Evolutionary conservation across 2,888 invertebrate species (phyloP).

Genomic region (Lomographa bimaculata): DNA sequence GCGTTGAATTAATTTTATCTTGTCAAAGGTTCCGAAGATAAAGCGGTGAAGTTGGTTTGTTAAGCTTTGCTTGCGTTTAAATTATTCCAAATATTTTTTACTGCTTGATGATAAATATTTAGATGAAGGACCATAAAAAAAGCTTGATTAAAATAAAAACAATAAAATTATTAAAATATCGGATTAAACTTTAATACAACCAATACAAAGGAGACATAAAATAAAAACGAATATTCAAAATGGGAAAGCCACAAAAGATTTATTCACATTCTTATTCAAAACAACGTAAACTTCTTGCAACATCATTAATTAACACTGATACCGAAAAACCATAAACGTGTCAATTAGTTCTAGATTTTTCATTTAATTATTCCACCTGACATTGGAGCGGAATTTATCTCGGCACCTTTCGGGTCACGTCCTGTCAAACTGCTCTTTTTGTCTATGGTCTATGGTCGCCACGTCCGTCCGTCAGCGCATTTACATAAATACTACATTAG

Average conservation of each 20-base stretch:
- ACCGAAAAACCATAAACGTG: constrained; percentile 21
- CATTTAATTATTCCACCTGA: constrained; percentile 15
- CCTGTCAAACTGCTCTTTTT: constrained; percentile 60
- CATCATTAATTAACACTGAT: constrained; percentile 15
- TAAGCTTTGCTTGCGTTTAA: no score
- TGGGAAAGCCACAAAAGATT: neutral
- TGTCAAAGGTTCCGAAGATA: no score
- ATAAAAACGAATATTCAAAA: no score
- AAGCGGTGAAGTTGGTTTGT: no score
- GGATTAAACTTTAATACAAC: no score
- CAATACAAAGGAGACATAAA: no score
- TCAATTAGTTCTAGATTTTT: constrained; percentile 21
- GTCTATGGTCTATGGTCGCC: constrained; percentile 54
- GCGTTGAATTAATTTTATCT: no score
- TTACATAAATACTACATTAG: constrained; percentile 81
- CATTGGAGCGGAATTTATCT: constrained; percentile 30
- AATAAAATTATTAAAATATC: no score
- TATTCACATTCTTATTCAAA: constrained; percentile 1
- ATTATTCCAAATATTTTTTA: no score
- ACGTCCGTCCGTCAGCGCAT: constrained; percentile 56
- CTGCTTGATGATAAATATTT: no score
- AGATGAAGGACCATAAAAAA: no score
- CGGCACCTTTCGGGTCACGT: constrained; percentile 49
- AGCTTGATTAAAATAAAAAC: no score
- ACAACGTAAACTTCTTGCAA: constrained; percentile 2